Evolutionary conservation across 2,888 invertebrate genomes (phyloP), one percentile per base, ranked within the genome.

Genomic region (Pteria penguin): DNA sequence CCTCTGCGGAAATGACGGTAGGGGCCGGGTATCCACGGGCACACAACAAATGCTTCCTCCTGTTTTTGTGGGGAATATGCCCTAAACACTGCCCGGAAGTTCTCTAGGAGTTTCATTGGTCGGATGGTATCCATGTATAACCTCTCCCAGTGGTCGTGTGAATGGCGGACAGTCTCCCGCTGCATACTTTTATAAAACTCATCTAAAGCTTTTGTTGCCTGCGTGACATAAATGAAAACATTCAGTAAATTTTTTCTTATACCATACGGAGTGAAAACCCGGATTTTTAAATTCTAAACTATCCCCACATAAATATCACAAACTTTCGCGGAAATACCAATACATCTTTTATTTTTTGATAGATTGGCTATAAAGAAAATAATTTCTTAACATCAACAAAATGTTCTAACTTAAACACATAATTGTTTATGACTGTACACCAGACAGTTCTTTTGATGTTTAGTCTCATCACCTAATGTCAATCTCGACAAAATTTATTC

Each of bases 21-120:
- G 3, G 85, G 85, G 4, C 86, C 87, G 2, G 86, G 86, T 45
- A 84, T 85, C 88, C 88, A 88, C 4, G 87, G 88, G 62, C 82
- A 83, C 26, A 88, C 82, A n/a, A 87, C 86, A 75, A 88, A 88
- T 3, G 85, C 84, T 57, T 85, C 84, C 52, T 85, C 85, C 61
- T 85, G 84, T 36, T 84, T 82, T 52, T 84, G 85, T 5, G 88
- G 88, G 5, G 87, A 87, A 61, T 88, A 88, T n/a, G 86, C 84
- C 4, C 77, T 61, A 75, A 85, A 88, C 4, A 86, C 83, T 24
- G 67, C 75, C 22, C 82, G 72, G 81, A 88, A 87, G 63, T 82
- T 85, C 24, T 84, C 79, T 14, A 82, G 62, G 1, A 87, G 75
- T 58, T 84, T 86, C 33, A 78, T 76, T 2, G 87, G 84, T 14